phyloP scores from a whole-genome alignment of 2,888 invertebrate species.

The Lasioglossum pauxillum region DNA sequence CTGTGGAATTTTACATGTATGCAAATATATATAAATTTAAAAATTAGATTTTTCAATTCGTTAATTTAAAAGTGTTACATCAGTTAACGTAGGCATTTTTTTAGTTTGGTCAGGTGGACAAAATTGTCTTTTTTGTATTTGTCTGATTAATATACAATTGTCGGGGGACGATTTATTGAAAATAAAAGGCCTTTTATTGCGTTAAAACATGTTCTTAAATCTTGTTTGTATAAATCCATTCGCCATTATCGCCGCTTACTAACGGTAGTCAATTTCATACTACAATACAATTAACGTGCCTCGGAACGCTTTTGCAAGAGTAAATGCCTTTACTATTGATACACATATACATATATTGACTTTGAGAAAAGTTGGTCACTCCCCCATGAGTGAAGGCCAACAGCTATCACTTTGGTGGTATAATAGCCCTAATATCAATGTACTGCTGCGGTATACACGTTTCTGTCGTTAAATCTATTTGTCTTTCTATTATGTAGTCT shows the following conservation, averaged over 20 bases:
- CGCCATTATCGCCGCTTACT: not conserved
- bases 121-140: not conserved
- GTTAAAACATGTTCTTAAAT: not conserved
- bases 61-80: not conserved
- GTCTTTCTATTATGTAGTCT: constrained; percentile 10
- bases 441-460: constrained; percentile 28
- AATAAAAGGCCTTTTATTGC: no score
- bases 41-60: not conserved
- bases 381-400: constrained; percentile 74
- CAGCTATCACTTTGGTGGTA: constrained; percentile 73
- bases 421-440: constrained; percentile 62
- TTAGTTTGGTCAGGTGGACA: not conserved
- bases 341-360: constrained; percentile 34
- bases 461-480: constrained; percentile 22
- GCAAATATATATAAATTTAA: not conserved
- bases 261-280: constrained; percentile 19
- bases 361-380: constrained; percentile 70
- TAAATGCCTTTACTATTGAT: constrained; percentile 55
- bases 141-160: not conserved
- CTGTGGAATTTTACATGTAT: not conserved
- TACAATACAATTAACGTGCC: constrained; percentile 38
- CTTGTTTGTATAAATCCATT: not conserved
- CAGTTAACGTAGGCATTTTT: not conserved
- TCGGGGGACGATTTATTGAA: no score
- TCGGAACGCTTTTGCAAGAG: constrained; percentile 60